Evolutionary conservation across 2,797 vertebrate species (phyloP), one percentile per base, ranked within the genome.

Genomic region (Triplophysa bombifrons): DNA sequence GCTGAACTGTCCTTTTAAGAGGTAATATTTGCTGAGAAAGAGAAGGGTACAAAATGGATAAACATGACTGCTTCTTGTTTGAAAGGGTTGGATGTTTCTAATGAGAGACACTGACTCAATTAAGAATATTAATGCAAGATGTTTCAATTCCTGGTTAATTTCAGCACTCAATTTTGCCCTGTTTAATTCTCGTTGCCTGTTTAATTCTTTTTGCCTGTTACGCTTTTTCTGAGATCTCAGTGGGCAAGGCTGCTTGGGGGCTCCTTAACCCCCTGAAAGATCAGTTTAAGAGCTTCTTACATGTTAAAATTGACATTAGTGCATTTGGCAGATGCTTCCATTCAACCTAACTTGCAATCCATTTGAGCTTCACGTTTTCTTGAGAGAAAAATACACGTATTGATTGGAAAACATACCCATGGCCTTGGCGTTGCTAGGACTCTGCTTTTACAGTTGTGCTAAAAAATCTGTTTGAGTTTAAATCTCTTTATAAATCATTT

Each of bases 41-140:
- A 5, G n/a, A 22, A n/a, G 53, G 6, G 6, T n/a, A 38, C 3
- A 19, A 38, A 48, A 34, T 20, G 38, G 25, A 61, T 77, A 22
- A 71, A 61, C 51, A 67, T 8, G 14, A 8, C n/a, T 75, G 58
- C 78, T 58, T 60, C 51, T 76, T 38, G 16, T 56, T 78, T n/a
- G 51, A 56, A 46, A 14, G 48, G n/a, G 25, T 70, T 41, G 11
- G 65, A 73, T 50, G 67, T 72, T 65, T 22, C 60, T 30, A 67
- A 82, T 72, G 30, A 66, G 48, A 78, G 68, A 48, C n/a, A 41
- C 12, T 61, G 66, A 78, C 66, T 70, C 44, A 56, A 78, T 53
- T 71, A 70, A 1, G 67, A 70, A 61, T 61, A 78, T 78, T 71
- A 72, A 38, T 71, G 46, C 76, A 78, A 78, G 76, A 72, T 78